Evolutionary conservation across 2,888 invertebrate genomes (phyloP).

Genomic region (Drosophila aldrichi): DNA sequence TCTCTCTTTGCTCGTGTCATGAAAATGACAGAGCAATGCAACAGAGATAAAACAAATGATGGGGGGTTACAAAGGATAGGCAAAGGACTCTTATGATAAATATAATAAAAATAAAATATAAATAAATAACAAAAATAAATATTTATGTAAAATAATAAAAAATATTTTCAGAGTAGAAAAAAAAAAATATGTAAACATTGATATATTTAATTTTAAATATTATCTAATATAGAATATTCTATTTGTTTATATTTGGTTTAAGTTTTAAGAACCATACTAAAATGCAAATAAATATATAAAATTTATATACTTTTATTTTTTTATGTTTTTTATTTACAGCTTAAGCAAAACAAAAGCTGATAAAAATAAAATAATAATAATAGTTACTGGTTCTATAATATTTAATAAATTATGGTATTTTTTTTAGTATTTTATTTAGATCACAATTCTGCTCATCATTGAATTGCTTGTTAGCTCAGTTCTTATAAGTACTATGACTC

Average conservation of each 20-base stretch:
- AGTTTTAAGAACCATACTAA: not conserved
- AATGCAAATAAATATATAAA: not conserved
- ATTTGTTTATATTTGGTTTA: not conserved
- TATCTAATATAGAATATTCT: not conserved
- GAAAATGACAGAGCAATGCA: constrained; percentile 51
- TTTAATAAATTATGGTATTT: not conserved
- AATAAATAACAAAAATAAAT: too few relatives aligned
- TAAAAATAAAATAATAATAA: too few relatives aligned
- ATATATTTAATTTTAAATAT: not conserved
- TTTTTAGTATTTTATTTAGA: not conserved
- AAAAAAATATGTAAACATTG: too few relatives aligned
- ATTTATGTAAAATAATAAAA: too few relatives aligned
- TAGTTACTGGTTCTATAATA: too few relatives aligned
- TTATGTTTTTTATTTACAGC: too few relatives aligned
- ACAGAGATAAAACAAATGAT: constrained; percentile 24
- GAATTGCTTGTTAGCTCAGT: not conserved
- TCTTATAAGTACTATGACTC: constrained; percentile 18
- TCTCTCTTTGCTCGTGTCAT: constrained; percentile 33
- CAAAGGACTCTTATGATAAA: constrained; percentile 1
- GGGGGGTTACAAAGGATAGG: not conserved
- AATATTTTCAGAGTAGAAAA: too few relatives aligned
- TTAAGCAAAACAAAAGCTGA: too few relatives aligned
- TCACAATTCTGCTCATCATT: not conserved
- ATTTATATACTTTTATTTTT: too few relatives aligned
- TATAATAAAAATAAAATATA: not conserved